Percentiles rank a stretch among this genome's conserved stretches.
phyloP scores from a whole-genome alignment of 2,797 vertebrate species.

The Danio aesculapii region DNA sequence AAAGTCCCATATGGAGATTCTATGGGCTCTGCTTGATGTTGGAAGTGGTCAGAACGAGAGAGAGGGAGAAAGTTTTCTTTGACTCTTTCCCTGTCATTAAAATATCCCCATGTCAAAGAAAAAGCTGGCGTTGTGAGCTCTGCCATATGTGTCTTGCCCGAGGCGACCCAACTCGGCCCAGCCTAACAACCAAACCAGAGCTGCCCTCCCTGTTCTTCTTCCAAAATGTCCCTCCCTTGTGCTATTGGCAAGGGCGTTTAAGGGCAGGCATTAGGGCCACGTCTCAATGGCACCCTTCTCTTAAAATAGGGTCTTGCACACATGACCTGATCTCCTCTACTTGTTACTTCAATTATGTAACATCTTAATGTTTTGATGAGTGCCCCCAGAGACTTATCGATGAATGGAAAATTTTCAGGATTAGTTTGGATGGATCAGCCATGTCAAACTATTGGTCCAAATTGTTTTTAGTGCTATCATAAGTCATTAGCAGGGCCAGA shows the following conservation, averaged over 20 bases:
- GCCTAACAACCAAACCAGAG: conserved; percentile 55
- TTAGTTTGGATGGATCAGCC: neutral
- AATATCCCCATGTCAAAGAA: conserved; percentile 81
- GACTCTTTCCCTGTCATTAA: conserved; percentile 83
- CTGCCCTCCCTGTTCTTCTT: conserved; percentile 42
- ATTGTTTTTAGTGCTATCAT: neutral
- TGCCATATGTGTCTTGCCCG: conserved; percentile 57
- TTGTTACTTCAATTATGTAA: conserved; percentile 22
- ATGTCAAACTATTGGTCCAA: neutral
- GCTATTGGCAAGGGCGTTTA: conserved; percentile 49
- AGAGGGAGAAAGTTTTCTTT: conserved; percentile 70
- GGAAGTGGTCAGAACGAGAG: conserved; percentile 73
- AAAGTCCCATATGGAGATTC: conserved; percentile 77
- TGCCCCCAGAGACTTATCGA: conserved; percentile 13
- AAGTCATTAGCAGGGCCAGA: too few relatives aligned
- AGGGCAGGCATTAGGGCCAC: conserved; percentile 51
- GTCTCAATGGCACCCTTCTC: conserved; percentile 41
- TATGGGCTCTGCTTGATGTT: conserved; percentile 69
- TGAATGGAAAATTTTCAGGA: neutral
- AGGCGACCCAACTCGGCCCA: conserved; percentile 44
- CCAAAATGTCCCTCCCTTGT: conserved; percentile 52
- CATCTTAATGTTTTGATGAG: conserved; percentile 17
- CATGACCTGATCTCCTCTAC: conserved; percentile 20
- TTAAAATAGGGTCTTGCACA: conserved; percentile 41
- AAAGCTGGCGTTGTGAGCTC: conserved; percentile 66